phyloP scores from a whole-genome alignment of 1,140 invertebrate genomes.

The Plodia interpunctella region DNA sequence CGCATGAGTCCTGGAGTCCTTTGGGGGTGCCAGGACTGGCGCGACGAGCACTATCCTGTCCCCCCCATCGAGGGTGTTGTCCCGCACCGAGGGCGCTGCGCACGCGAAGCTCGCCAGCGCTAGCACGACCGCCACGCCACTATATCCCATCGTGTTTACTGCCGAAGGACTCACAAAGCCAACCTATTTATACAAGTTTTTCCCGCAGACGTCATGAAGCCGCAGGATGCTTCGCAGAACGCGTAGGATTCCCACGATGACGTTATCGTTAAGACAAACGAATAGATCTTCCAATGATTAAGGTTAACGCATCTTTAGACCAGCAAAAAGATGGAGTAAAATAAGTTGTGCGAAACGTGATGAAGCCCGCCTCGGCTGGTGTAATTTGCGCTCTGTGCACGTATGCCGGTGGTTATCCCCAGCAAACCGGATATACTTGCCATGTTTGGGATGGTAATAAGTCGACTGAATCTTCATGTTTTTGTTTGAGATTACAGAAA shows the following conservation, averaged over 20 bases:
- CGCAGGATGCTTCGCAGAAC: conserved; percentile 38
- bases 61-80: conserved; percentile 50
- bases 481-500: conserved; percentile 25
- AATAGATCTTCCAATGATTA: conserved; percentile 23
- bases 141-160: conserved; percentile 59
- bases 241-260: conserved; percentile 47
- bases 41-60: conserved; percentile 55
- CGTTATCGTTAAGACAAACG: conserved; percentile 33
- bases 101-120: conserved; percentile 34
- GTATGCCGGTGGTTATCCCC: conserved; percentile 56
- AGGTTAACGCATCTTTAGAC: conserved; percentile 17
- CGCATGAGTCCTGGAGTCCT: conserved; percentile 45
- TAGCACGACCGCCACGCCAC: conserved; percentile 50
- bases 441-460: conserved; percentile 30
- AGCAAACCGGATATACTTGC: conserved; percentile 50
- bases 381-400: conserved; percentile 46
- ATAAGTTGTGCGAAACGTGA: conserved; percentile 29
- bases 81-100: conserved; percentile 35
- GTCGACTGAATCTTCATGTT: conserved; percentile 25
- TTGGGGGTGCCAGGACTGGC: conserved; percentile 58
- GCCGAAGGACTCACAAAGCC: conserved; percentile 49
- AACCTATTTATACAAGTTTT: conserved; percentile 70
- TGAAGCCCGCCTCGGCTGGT: conserved; percentile 24
- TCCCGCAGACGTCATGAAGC: conserved; percentile 51
- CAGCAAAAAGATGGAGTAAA: conserved; percentile 23